phyloP scores from a whole-genome alignment of 2,888 invertebrate genomes.

The Brachycybe producta region DNA sequence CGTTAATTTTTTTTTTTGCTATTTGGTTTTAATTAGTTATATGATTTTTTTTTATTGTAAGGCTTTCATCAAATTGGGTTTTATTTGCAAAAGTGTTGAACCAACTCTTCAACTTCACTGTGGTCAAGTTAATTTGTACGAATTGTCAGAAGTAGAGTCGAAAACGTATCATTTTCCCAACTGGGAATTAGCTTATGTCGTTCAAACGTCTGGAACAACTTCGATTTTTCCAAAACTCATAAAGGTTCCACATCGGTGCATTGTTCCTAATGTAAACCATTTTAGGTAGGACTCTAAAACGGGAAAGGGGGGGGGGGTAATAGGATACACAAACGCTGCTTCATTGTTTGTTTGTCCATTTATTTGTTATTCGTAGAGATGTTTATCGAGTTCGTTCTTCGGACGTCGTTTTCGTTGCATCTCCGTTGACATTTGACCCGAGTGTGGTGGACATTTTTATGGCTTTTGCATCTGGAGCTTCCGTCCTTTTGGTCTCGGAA shows the following conservation, averaged over 20 bases:
- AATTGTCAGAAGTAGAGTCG: neutral
- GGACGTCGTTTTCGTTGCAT: constrained; percentile 62
- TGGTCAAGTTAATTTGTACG: neutral
- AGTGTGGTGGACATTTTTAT: constrained; percentile 73
- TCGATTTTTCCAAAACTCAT: constrained; percentile 63
- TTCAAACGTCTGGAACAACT: constrained; percentile 78
- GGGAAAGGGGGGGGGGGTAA: too few species aligned
- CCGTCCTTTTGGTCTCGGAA: constrained; percentile 51
- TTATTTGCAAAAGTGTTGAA: too few species aligned
- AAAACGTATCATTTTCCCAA: constrained; percentile 8
- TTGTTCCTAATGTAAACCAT: constrained; percentile 60
- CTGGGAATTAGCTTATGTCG: constrained; percentile 44
- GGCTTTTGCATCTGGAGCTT: constrained; percentile 53
- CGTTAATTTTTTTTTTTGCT: too few species aligned
- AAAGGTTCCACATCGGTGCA: constrained; percentile 59
- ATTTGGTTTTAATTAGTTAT: too few species aligned
- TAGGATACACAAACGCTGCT: too few species aligned
- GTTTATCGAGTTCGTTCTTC: constrained; percentile 29
- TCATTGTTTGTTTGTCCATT: neutral
- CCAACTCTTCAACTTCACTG: too few species aligned
- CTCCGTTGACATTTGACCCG: constrained; percentile 83
- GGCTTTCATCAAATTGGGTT: too few species aligned
- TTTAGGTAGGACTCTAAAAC: constrained; percentile 47
- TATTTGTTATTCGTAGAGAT: constrained; percentile 26
- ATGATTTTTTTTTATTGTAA: too few species aligned